phyloP scores from a whole-genome alignment of 2,888 invertebrate genomes.

The Ferdinandea cuprea region DNA sequence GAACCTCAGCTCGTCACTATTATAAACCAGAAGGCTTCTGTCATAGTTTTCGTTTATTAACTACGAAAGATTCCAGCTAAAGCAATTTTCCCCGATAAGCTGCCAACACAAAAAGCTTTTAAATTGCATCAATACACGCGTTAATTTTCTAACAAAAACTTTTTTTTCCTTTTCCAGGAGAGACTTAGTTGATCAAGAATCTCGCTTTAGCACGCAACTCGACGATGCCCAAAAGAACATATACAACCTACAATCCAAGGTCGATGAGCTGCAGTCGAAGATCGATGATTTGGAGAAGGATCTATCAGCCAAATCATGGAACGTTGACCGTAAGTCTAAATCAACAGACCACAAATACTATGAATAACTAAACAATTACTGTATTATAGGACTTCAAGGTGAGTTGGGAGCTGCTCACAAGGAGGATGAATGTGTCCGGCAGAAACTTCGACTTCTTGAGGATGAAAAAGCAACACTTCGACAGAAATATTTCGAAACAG shows the following conservation, averaged over 20 bases:
- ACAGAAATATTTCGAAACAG: slow-evolving; percentile 81
- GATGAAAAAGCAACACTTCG: slow-evolving; percentile 81
- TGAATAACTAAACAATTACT: not conserved
- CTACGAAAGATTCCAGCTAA: too few species aligned
- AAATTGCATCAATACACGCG: not conserved
- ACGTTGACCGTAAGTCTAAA: slow-evolving; percentile 81
- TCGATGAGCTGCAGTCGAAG: slow-evolving; percentile 80
- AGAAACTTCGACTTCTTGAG: slow-evolving; percentile 81
- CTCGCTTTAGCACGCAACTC: slow-evolving; percentile 81
- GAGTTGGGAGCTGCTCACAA: slow-evolving; percentile 82
- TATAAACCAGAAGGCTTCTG: too few species aligned
- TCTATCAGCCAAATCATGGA: slow-evolving; percentile 82
- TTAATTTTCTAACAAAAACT: not conserved
- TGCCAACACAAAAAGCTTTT: not conserved
- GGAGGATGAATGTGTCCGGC: slow-evolving; percentile 82
- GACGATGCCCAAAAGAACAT: slow-evolving; percentile 82
- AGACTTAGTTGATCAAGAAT: slow-evolving; percentile 82
- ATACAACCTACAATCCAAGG: slow-evolving; percentile 80
- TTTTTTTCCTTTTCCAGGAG: slow-evolving; percentile 76
- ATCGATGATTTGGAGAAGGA: slow-evolving; percentile 82
- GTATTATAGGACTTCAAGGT: slow-evolving; percentile 81
- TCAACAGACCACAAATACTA: not conserved
- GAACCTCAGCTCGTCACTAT: too few species aligned
- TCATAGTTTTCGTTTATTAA: too few species aligned
- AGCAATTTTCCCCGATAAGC: too few species aligned